These are phyloP conservation scores for Danio rerio DNA, from an alignment of 2,113 vertebrate species.

Conservation along the genomic window GRCz12tu NC_133198.1:2716501-2717000, in stretches of 20 bases:
- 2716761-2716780: slow-evolving; percentile 74
- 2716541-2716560: slow-evolving; percentile 78
- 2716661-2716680: slow-evolving; percentile 77
- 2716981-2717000: slow-evolving; percentile 42
- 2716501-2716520: slow-evolving; percentile 77
- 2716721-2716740: slow-evolving; percentile 77
- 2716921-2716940: slow-evolving; percentile 60
- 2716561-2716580: slow-evolving; percentile 71
- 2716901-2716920: slow-evolving; percentile 64
- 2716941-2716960: slow-evolving; percentile 61
- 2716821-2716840: slow-evolving; percentile 93
- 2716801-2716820: slow-evolving; percentile 87
- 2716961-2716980: slow-evolving; percentile 64
- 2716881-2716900: slow-evolving; percentile 52
- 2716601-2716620: slow-evolving; percentile 66
- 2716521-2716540: slow-evolving; percentile 68
- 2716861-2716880: slow-evolving; percentile 78
- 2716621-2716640: slow-evolving; percentile 79
- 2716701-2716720: slow-evolving; percentile 80
- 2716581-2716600: slow-evolving; percentile 81
- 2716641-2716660: slow-evolving; percentile 81
- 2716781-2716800: slow-evolving; percentile 76
- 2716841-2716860: slow-evolving; percentile 84
- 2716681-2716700: slow-evolving; percentile 59
- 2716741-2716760: slow-evolving; percentile 64